phyloP scores from a whole-genome alignment of 2,797 vertebrate species.

The Gymnodraco acuticeps region DNA sequence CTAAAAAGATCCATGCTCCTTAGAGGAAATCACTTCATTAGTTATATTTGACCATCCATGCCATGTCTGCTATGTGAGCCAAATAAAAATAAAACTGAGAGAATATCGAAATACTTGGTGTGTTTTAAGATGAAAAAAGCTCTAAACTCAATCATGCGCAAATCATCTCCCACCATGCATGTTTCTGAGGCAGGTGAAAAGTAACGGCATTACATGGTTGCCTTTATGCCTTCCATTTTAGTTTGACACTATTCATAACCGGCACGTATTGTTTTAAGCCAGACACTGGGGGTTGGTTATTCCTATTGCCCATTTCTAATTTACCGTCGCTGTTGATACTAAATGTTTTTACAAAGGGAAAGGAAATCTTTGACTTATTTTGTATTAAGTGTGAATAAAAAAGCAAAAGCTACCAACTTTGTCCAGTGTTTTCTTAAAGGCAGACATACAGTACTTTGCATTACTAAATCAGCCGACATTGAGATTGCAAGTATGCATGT shows the following conservation, averaged over 20 bases:
- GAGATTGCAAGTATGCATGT: background rate
- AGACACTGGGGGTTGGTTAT: slow-evolving; percentile 20
- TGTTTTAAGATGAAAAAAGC: background rate
- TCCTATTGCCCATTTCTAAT: slow-evolving; percentile 6
- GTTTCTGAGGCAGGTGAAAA: background rate
- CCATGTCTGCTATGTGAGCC: background rate
- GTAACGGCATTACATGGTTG: background rate
- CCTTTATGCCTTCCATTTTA: background rate
- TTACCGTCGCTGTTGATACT: background rate
- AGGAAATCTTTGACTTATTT: background rate
- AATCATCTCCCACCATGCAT: background rate
- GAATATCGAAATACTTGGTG: background rate
- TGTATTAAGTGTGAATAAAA: background rate
- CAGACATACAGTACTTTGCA: background rate
- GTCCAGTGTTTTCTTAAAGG: background rate
- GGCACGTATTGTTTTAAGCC: slow-evolving; percentile 10
- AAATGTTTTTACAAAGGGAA: background rate
- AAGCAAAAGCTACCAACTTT: background rate
- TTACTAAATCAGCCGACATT: background rate
- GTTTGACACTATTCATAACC: slow-evolving; percentile 20
- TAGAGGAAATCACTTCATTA: slow-evolving; percentile 11
- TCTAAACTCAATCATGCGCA: background rate
- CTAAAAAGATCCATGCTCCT: slow-evolving; percentile 17
- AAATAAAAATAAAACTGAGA: background rate
- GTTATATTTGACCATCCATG: slow-evolving; percentile 12